Percentiles rank a stretch among this genome's conserved stretches.
Evolutionary conservation across 2,888 invertebrate species (phyloP).

Genomic region (Acanthosepion lycidas): DNA sequence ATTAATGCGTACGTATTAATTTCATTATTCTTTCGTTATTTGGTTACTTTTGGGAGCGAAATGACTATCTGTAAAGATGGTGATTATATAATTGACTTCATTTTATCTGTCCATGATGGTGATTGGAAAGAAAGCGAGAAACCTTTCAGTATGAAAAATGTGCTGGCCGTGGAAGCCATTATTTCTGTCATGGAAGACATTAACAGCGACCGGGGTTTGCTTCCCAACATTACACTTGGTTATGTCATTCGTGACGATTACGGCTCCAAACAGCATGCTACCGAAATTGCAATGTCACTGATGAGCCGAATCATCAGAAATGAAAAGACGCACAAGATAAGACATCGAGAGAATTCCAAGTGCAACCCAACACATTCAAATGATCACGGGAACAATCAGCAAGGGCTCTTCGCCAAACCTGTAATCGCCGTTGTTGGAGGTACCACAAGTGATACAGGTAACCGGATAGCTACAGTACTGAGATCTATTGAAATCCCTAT

Average conservation of each 20-base stretch:
- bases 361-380: background rate
- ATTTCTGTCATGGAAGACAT: background rate
- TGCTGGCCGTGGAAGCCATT: conserved; percentile 25
- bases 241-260: conserved; percentile 40
- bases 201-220: background rate
- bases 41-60: background rate
- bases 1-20: background rate
- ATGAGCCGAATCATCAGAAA: background rate
- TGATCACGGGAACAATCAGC: background rate
- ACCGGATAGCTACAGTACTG: background rate
- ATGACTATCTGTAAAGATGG: background rate
- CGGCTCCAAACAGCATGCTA: background rate
- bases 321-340: background rate
- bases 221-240: background rate
- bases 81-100: conserved; percentile 39
- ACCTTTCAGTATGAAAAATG: background rate
- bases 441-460: background rate
- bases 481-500: background rate
- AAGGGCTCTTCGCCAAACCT: background rate
- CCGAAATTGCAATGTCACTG: conserved; percentile 1
- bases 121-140: background rate
- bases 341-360: too few relatives aligned
- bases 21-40: background rate
- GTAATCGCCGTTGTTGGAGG: background rate
- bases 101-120: background rate